phyloP scores from a whole-genome alignment of 2,797 vertebrate genomes.

The Gymnocypris eckloni region DNA sequence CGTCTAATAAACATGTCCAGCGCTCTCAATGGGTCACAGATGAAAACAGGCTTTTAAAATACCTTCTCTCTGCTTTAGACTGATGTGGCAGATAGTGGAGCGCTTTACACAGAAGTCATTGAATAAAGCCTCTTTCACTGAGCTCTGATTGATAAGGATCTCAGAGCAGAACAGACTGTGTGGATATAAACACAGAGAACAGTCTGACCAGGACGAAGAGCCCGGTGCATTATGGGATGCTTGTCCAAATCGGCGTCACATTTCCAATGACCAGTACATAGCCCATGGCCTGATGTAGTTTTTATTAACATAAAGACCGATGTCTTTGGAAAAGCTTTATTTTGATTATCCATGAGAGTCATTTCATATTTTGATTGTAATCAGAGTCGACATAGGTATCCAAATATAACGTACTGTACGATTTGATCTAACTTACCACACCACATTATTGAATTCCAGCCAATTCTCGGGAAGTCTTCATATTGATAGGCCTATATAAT shows the following conservation, averaged over 20 bases:
- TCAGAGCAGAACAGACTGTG: constrained; percentile 50
- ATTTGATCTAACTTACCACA: background rate
- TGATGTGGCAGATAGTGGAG: constrained; percentile 61
- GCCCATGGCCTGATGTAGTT: background rate
- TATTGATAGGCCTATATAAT: background rate
- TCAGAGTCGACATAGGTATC: constrained; percentile 7
- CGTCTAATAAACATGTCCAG: constrained; percentile 60
- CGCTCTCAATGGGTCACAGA: constrained; percentile 60
- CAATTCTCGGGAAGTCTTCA: background rate
- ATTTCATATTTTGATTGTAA: constrained; percentile 25
- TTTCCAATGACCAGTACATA: constrained; percentile 5
- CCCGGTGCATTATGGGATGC: constrained; percentile 47
- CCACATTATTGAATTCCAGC: background rate
- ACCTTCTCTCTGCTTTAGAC: constrained; percentile 57
- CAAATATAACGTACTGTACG: background rate
- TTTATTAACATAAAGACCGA: constrained; percentile 15
- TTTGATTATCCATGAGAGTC: constrained; percentile 3
- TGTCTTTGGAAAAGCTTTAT: constrained; percentile 6
- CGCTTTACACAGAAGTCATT: constrained; percentile 59
- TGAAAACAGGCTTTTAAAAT: constrained; percentile 62
- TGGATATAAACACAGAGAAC: constrained; percentile 54
- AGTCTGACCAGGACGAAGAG: constrained; percentile 29
- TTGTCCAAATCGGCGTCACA: background rate
- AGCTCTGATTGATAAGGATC: constrained; percentile 56
- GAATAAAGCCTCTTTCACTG: constrained; percentile 60